Evolutionary conservation across 2,797 vertebrate species (phyloP).

Genomic region (Siniperca obscura): DNA sequence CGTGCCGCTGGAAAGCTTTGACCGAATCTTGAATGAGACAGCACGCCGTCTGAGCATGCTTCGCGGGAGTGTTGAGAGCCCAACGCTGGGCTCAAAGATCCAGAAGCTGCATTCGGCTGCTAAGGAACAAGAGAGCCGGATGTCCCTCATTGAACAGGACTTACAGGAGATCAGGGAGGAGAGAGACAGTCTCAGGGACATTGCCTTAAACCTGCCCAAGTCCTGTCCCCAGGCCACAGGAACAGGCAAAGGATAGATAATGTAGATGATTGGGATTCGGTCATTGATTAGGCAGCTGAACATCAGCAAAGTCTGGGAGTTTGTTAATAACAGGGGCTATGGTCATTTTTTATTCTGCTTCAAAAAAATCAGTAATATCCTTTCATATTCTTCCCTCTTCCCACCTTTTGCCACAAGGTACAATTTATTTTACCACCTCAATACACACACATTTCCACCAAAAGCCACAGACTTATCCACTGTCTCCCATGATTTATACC

Average conservation of each 20-base stretch:
- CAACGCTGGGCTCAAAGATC: slow-evolving; percentile 85
- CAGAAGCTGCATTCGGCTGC: slow-evolving; percentile 85
- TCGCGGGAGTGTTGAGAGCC: slow-evolving; percentile 80
- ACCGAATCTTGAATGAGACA: slow-evolving; percentile 84
- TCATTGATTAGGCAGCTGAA: slow-evolving; percentile 37
- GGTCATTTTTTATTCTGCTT: slow-evolving; percentile 55
- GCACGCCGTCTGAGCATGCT: slow-evolving; percentile 83
- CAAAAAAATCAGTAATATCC: slow-evolving; percentile 24
- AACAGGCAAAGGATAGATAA: slow-evolving; percentile 58
- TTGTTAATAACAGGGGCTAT: slow-evolving; percentile 38
- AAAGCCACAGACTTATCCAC: slow-evolving; percentile 33
- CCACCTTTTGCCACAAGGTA: slow-evolving; percentile 42
- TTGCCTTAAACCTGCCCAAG: slow-evolving; percentile 87
- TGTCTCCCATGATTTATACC: slow-evolving; percentile 48
- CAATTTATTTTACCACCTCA: slow-evolving; percentile 44
- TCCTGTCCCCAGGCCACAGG: slow-evolving; percentile 83
- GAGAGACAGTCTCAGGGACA: slow-evolving; percentile 91
- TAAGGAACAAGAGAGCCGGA: slow-evolving; percentile 81
- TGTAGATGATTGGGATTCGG: slow-evolving; percentile 17
- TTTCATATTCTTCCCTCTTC: slow-evolving; percentile 31
- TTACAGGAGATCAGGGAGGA: slow-evolving; percentile 89
- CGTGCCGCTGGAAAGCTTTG: slow-evolving; percentile 72
- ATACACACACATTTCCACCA: slow-evolving; percentile 28
- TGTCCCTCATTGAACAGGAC: slow-evolving; percentile 86
- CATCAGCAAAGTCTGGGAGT: slow-evolving; percentile 40